Evolutionary conservation across 2,888 invertebrate species (phyloP).

Genomic region (Epiblema foenella): DNA sequence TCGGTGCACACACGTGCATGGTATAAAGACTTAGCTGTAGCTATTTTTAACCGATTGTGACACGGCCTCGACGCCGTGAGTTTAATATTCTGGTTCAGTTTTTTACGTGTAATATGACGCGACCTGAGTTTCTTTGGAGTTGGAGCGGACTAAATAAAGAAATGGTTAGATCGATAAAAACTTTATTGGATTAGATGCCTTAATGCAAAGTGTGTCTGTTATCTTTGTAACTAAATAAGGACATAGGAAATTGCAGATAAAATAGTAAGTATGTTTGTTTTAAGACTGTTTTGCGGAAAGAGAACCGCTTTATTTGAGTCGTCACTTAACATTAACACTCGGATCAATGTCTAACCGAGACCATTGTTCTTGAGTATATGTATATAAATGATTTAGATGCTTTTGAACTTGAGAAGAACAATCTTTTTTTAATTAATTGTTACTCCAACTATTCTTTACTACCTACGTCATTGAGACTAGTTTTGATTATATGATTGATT

Average conservation of each 20-base stretch:
- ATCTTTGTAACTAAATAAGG: too few relatives aligned
- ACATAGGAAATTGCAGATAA: too few relatives aligned
- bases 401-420: slow-evolving; percentile 3
- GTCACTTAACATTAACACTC: too few relatives aligned
- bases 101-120: slow-evolving; percentile 21
- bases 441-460: too few relatives aligned
- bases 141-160: not conserved
- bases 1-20: slow-evolving; percentile 38
- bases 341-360: slow-evolving; percentile 6
- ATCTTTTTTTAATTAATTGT: too few relatives aligned
- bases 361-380: slow-evolving; percentile 1
- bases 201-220: too few relatives aligned
- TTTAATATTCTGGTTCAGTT: slow-evolving; percentile 24
- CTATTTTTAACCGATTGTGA: slow-evolving; percentile 40
- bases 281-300: too few relatives aligned
- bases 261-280: too few relatives aligned
- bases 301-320: too few relatives aligned
- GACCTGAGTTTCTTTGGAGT: not conserved
- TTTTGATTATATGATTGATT: too few relatives aligned
- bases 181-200: not conserved
- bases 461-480: too few relatives aligned
- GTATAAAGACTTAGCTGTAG: slow-evolving; percentile 29
- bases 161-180: not conserved
- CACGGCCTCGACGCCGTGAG: slow-evolving; percentile 16
- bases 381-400: slow-evolving; percentile 1